phyloP scores from a whole-genome alignment of 1,140 invertebrate genomes.

The Drosophila bocki region DNA sequence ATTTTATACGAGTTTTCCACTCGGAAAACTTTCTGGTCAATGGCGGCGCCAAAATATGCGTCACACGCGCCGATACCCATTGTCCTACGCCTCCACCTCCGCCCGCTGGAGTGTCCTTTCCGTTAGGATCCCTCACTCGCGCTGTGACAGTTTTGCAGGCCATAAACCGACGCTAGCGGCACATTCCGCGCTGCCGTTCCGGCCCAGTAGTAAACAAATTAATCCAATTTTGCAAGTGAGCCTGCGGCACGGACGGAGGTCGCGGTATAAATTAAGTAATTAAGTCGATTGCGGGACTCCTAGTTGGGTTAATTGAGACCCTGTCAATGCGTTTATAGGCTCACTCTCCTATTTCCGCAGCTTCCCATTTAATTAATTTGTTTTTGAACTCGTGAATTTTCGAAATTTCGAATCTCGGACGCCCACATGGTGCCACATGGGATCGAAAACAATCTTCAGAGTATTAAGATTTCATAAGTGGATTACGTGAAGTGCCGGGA shows the following conservation, averaged over 20 bases:
- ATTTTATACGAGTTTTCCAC: conserved; percentile 34
- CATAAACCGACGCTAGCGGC: conserved; percentile 35
- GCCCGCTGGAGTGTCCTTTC: conserved; percentile 1
- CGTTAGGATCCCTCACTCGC: neutral
- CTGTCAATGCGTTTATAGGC: conserved; percentile 77
- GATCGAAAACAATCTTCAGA: conserved; percentile 44
- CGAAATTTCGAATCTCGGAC: neutral
- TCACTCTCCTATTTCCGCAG: conserved; percentile 18
- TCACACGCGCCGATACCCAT: conserved; percentile 2
- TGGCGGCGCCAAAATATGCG: conserved; percentile 40
- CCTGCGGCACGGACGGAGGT: conserved; percentile 2
- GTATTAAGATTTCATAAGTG: conserved; percentile 54
- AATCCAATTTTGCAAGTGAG: conserved; percentile 70
- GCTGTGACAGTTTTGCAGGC: conserved; percentile 23
- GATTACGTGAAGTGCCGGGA: conserved; percentile 38
- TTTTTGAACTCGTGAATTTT: conserved; percentile 13
- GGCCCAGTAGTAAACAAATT: conserved; percentile 72
- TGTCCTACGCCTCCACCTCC: neutral
- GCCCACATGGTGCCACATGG: conserved; percentile 45
- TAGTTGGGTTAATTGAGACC: conserved; percentile 70
- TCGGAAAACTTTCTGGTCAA: conserved; percentile 15
- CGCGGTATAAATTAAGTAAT: conserved; percentile 80
- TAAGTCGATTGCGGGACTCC: conserved; percentile 52
- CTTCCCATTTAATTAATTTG: conserved; percentile 40
- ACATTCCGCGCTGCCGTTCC: conserved; percentile 17